phyloP scores from a whole-genome alignment of 2,797 vertebrate genomes.

The Zenarchopterus dispar region DNA sequence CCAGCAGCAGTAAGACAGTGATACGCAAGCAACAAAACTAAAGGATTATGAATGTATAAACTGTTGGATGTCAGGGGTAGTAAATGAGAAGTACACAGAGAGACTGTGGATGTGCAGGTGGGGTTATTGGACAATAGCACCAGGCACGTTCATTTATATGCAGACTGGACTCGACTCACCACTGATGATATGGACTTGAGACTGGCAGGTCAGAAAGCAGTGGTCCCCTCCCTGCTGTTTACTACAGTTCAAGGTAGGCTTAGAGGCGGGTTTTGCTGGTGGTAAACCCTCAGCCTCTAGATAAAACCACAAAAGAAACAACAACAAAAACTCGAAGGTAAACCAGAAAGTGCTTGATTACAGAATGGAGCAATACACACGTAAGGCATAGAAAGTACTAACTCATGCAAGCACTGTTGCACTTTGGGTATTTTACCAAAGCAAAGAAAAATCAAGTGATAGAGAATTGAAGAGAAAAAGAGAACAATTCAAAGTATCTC shows the following conservation, averaged over 20 bases:
- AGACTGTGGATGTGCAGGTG: not conserved
- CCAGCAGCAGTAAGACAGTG: not conserved
- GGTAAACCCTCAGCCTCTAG: slow-evolving; percentile 88
- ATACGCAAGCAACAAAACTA: too few species aligned
- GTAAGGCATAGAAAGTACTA: slow-evolving; percentile 12
- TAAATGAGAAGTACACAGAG: too few species aligned
- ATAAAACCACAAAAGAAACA: slow-evolving; percentile 83
- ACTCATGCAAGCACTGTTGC: slow-evolving; percentile 27
- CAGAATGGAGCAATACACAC: slow-evolving; percentile 12
- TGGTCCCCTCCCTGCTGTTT: slow-evolving; percentile 90
- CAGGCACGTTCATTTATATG: not conserved
- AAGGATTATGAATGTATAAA: too few species aligned
- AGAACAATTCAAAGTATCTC: slow-evolving; percentile 92
- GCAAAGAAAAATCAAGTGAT: slow-evolving; percentile 70
- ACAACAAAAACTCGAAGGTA: slow-evolving; percentile 73
- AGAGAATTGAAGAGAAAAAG: slow-evolving; percentile 76
- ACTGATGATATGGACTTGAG: slow-evolving; percentile 89
- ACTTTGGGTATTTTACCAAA: slow-evolving; percentile 52
- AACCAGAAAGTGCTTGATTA: slow-evolving; percentile 50
- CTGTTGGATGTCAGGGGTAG: too few species aligned
- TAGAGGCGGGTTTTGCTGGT: slow-evolving; percentile 77
- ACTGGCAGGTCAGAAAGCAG: slow-evolving; percentile 93
- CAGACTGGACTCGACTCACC: slow-evolving; percentile 84
- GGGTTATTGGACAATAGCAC: not conserved
- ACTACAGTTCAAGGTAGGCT: slow-evolving; percentile 89